Conservation (phyloP, 2,113 vertebrate genomes). For the Odontophorus gujanensis region DNA sequence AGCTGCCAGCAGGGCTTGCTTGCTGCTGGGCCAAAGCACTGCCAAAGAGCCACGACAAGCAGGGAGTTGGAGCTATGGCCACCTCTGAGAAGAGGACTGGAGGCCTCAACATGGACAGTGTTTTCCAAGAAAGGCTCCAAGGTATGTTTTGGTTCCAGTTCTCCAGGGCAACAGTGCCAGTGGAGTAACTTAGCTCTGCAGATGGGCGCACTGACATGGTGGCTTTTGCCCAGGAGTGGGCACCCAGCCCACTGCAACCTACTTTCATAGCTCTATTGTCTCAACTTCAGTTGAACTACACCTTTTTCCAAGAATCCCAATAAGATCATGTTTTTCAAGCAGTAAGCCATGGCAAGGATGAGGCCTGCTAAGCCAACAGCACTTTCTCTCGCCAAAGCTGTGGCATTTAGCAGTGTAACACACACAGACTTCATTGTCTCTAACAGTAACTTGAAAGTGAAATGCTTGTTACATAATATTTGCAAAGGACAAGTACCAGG, state of each 20-base stretch:
- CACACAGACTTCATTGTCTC: not conserved
- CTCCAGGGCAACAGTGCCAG: not conserved
- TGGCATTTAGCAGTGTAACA: not conserved
- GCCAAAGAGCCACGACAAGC: rapidly evolving
- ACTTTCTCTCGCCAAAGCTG: rapidly evolving
- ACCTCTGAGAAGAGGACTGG: not conserved
- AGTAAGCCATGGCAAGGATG: not conserved
- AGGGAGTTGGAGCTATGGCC: not conserved
- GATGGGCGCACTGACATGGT: not conserved
- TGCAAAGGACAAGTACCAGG: not conserved
- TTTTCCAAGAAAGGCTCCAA: not conserved
- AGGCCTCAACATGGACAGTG: not conserved
- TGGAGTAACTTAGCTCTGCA: not conserved
- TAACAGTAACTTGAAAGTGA: not conserved
- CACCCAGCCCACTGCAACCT: not conserved
- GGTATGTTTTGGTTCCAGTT: not conserved
- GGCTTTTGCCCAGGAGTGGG: not conserved
- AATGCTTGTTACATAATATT: not conserved
- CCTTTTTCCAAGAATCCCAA: not conserved
- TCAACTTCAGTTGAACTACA: not conserved
- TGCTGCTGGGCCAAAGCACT: not conserved
- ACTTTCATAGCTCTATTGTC: not conserved
- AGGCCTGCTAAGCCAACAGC: not conserved
- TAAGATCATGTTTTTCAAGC: not conserved
- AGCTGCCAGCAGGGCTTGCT: not conserved